phyloP scores from a whole-genome alignment of 2,797 vertebrate genomes.

The Pipistrellus nathusii region DNA sequence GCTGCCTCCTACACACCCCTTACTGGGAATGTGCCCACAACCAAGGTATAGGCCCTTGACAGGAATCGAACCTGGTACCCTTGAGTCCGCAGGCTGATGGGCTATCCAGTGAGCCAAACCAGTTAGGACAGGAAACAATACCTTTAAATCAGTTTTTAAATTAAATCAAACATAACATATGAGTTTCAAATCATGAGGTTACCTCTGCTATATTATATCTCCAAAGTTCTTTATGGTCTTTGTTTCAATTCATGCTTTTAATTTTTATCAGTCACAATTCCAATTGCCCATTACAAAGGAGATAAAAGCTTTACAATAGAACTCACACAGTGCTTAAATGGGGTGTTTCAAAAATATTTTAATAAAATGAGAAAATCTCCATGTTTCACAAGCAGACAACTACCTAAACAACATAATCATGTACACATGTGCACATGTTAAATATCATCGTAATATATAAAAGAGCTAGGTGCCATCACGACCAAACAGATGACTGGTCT shows the following conservation, averaged over 20 bases:
- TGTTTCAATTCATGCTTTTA: neutral
- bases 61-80: too few species aligned
- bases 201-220: neutral
- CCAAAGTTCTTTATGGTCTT: neutral
- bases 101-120: too few species aligned
- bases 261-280: neutral
- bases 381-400: neutral
- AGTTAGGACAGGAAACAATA: neutral
- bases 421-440: neutral
- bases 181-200: neutral
- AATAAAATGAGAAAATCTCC: neutral
- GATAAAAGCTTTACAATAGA: neutral
- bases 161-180: neutral
- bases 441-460: neutral
- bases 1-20: too few species aligned
- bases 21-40: too few species aligned
- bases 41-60: too few species aligned
- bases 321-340: neutral
- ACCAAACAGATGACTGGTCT: too few species aligned
- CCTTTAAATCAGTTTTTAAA: neutral
- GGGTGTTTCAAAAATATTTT: constrained; percentile 3
- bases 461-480: too few species aligned
- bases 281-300: neutral
- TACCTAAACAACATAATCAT: neutral
- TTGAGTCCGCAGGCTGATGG: too few species aligned